A percentile compares a stretch with the other conserved stretches of the same genome.
These are phyloP conservation scores for Maconellicoccus hirsutus DNA, from an alignment of 1,140 invertebrate genomes.

Conservation along the genomic window DNA sequence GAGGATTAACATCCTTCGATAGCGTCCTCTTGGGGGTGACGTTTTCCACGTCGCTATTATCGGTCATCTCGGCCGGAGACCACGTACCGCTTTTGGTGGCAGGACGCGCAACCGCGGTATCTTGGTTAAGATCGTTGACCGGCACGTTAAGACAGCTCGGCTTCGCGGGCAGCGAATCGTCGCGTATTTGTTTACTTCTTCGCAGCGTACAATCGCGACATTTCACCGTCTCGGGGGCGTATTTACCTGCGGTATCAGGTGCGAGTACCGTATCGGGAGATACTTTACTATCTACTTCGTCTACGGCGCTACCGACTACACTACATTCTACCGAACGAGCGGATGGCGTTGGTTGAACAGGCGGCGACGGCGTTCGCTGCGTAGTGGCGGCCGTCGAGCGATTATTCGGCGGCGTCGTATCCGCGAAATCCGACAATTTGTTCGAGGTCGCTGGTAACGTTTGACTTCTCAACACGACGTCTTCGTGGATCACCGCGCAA, in stretches of 20 bases:
- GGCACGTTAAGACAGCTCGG: background rate
- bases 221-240: background rate
- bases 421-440: background rate
- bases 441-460: background rate
- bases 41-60: background rate
- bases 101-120: background rate
- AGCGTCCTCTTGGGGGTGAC: background rate
- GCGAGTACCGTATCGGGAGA: too few species aligned
- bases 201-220: conserved; percentile 1
- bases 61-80: background rate
- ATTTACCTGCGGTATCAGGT: too few species aligned
- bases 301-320: background rate
- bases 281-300: background rate
- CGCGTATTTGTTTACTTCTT: background rate
- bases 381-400: background rate
- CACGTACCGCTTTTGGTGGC: too few species aligned
- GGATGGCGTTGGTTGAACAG: background rate
- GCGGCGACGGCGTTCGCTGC: background rate
- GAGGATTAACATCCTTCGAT: background rate
- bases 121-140: background rate
- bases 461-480: background rate
- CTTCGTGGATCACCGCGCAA: background rate
- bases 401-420: too few species aligned
- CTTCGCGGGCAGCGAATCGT: background rate
- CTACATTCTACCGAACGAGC: background rate